A percentile compares a stretch with the other conserved stretches of the same genome.
Conservation (phyloP, 1,140 invertebrate genomes). For the Aphis craccivora region DNA sequence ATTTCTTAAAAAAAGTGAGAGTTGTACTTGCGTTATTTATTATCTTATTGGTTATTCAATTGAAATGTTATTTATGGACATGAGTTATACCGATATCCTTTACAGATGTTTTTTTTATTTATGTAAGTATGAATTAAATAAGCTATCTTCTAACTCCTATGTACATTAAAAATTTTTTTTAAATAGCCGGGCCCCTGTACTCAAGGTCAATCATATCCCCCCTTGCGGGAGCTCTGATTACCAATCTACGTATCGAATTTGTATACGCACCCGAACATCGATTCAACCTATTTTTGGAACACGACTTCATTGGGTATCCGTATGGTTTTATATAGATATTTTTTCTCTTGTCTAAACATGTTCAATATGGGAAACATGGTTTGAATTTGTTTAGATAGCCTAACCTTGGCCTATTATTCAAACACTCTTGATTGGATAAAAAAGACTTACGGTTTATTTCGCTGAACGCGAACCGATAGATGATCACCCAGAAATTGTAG, state of each 20-base stretch:
- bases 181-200: too few relatives aligned
- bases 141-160: background rate
- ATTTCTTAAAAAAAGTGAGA: background rate
- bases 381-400: background rate
- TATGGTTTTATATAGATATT: background rate
- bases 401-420: background rate
- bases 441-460: constrained; percentile 81
- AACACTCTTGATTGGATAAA: background rate
- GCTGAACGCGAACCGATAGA: constrained; percentile 97
- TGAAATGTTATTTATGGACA: background rate
- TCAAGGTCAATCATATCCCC: too few relatives aligned
- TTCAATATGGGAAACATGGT: background rate
- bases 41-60: background rate
- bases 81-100: background rate
- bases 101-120: background rate
- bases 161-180: too few relatives aligned
- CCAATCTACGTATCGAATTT: background rate
- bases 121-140: background rate
- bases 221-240: background rate
- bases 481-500: constrained; percentile 99
- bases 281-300: background rate
- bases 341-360: background rate
- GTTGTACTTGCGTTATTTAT: background rate
- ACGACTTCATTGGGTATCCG: background rate
- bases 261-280: background rate